Base-by-base conservation (phyloP, 2,113 vertebrate genomes). In the Uropsilus gracilis region DNA sequence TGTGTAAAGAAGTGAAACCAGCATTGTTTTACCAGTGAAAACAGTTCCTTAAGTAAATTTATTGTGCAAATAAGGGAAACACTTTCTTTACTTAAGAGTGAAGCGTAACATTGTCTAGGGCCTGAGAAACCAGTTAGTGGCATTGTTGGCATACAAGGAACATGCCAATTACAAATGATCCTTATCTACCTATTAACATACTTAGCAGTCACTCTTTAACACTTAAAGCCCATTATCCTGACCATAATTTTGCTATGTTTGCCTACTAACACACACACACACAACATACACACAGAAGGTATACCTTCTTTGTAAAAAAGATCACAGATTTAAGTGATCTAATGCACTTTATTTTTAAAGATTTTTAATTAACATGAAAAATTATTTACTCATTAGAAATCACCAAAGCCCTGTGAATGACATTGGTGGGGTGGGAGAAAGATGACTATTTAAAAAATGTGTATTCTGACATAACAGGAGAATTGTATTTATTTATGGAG, bases 151-250 rank as follows among this genome's bases (percentile, higher is more conserved):
- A 69, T 46, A 48, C 64, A 81, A 83, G 92, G 89, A 86, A 42
- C 86, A 90, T 84, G 75, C 64, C 94, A 95, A 84, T 91, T 94
- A 96, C 91, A 91, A 75, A 78, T 46, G 83, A 95, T 96, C 89
- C 91, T 96, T 94, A 95, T 96, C 94, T 96, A 18, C 37, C 89
- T 82, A 26, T 86, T 86, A 94, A 85, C 75, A 93, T 80, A 73
- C 42, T 84, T 77, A 88, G 81, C 78, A 80, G 78, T 69, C 32
- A 34, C 50, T 75, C 76, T 78, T 63, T 61, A 69, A 22, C 48
- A 91, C 81, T 90, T 55, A 55, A 0, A 64, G 34, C 22, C 87
- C 48, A 93, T 95, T 96, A 93, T 72, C 77, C 76, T 85, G 85
- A 64, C 59, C 88, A 71, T 77, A 87, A 94, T 95, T 89, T 72